Conservation (phyloP, 1,140 invertebrate species). For the Carcinoscorpius rotundicauda region DNA sequence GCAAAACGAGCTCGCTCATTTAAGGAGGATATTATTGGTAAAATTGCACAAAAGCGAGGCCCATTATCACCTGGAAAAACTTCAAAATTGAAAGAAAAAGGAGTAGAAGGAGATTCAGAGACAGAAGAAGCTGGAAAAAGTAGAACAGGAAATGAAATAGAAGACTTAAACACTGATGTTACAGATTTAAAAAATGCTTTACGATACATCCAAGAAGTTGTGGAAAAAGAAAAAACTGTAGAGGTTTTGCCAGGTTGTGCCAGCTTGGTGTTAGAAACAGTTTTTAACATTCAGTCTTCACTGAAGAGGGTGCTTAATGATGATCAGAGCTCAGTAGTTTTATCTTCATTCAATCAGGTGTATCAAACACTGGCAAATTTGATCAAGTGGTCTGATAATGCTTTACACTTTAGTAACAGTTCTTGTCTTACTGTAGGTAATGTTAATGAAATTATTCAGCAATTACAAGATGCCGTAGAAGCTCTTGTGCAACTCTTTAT, state of each 20-base stretch:
- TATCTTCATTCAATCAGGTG: constrained; percentile 69
- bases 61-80: constrained; percentile 31
- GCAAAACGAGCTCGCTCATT: constrained; percentile 72
- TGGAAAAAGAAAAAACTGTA: constrained; percentile 62
- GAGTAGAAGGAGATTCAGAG: too few relatives aligned
- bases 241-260: constrained; percentile 86
- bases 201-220: constrained; percentile 71
- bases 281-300: constrained; percentile 66
- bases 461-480: too few relatives aligned
- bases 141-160: too few relatives aligned
- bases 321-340: constrained; percentile 52
- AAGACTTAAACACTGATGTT: too few relatives aligned
- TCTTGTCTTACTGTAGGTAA: too few relatives aligned
- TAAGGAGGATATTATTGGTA: constrained; percentile 80
- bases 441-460: too few relatives aligned
- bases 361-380: constrained; percentile 74
- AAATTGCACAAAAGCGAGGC: constrained; percentile 70
- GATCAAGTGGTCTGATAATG: constrained; percentile 78
- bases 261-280: constrained; percentile 81
- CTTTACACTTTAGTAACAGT: too few relatives aligned
- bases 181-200: too few relatives aligned
- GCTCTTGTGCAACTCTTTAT: too few relatives aligned
- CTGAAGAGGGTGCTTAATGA: constrained; percentile 32
- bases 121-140: too few relatives aligned
- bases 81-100: too few relatives aligned